These are phyloP conservation scores for Andricus quercusramuli DNA, from an alignment of 2,888 invertebrate species.

Conservation along the genomic window DNA sequence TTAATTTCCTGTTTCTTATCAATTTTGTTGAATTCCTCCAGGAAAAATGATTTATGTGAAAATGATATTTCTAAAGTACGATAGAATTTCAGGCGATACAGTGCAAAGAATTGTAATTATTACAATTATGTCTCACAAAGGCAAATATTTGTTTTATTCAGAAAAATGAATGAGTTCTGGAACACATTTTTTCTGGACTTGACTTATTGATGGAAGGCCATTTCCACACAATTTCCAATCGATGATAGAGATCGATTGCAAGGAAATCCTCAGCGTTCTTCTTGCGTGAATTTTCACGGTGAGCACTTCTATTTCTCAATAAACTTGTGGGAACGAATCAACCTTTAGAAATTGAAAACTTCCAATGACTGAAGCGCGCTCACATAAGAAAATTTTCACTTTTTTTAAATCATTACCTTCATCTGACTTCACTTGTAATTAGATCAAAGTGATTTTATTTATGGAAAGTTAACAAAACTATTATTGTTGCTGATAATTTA, in stretches of 20 bases:
- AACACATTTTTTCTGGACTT: neutral
- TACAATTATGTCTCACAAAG: neutral
- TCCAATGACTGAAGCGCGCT: slow-evolving; percentile 13
- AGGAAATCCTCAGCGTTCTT: neutral
- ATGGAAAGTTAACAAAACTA: too few species aligned
- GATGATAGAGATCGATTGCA: neutral
- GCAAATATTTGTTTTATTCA: neutral
- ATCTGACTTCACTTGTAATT: too few species aligned
- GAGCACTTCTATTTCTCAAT: slow-evolving; percentile 9
- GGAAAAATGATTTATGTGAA: neutral
- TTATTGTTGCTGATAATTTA: too few species aligned
- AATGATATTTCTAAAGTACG: too few species aligned
- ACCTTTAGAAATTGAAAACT: slow-evolving; percentile 30
- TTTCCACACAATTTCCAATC: neutral
- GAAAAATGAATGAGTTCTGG: neutral
- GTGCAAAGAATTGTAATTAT: neutral
- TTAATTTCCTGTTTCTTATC: neutral
- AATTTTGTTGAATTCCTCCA: neutral
- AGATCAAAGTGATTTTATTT: too few species aligned
- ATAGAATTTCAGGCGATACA: too few species aligned
- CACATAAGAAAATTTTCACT: neutral
- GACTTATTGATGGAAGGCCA: neutral
- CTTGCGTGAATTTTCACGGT: slow-evolving; percentile 22
- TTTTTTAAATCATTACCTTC: neutral
- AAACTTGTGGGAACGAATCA: slow-evolving; percentile 37